Conservation (phyloP, 2,113 vertebrate species). For the Dendropsophus ebraccatus region DNA sequence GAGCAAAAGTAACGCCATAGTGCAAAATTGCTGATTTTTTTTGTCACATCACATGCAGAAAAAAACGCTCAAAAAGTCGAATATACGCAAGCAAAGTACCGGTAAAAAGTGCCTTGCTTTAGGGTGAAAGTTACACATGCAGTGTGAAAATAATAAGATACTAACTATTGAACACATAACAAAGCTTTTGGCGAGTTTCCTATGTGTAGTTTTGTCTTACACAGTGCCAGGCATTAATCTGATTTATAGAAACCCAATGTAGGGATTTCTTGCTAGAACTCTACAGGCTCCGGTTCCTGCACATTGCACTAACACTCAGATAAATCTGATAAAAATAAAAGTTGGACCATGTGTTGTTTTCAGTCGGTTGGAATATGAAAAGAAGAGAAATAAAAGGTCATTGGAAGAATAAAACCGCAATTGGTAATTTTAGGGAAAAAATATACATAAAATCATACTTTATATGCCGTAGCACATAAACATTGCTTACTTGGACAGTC, state of each 20-base stretch:
- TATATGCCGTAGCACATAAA: slow-evolving; percentile 24
- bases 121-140: slow-evolving; percentile 69
- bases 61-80: too few species aligned
- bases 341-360: slow-evolving; percentile 70
- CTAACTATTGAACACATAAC: slow-evolving; percentile 71
- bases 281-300: slow-evolving; percentile 70
- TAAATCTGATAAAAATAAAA: slow-evolving; percentile 73
- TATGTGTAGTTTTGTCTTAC: slow-evolving; percentile 74
- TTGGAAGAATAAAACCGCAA: slow-evolving; percentile 47
- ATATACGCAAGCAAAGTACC: too few species aligned
- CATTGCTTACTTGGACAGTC: slow-evolving; percentile 18
- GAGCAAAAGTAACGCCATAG: too few species aligned
- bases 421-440: slow-evolving; percentile 42
- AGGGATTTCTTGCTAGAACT: slow-evolving; percentile 72
- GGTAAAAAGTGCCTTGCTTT: too few species aligned
- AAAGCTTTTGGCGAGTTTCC: slow-evolving; percentile 65
- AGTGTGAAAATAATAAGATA: slow-evolving; percentile 67
- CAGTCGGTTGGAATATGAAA: slow-evolving; percentile 66
- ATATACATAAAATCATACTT: slow-evolving; percentile 42
- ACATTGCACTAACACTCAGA: slow-evolving; percentile 67
- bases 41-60: too few species aligned
- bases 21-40: too few species aligned
- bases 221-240: slow-evolving; percentile 69
- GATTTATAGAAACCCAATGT: slow-evolving; percentile 73
- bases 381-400: slow-evolving; percentile 56